phyloP scores from a whole-genome alignment of 1,140 invertebrate species.

The Drosophila grimshawi region DNA sequence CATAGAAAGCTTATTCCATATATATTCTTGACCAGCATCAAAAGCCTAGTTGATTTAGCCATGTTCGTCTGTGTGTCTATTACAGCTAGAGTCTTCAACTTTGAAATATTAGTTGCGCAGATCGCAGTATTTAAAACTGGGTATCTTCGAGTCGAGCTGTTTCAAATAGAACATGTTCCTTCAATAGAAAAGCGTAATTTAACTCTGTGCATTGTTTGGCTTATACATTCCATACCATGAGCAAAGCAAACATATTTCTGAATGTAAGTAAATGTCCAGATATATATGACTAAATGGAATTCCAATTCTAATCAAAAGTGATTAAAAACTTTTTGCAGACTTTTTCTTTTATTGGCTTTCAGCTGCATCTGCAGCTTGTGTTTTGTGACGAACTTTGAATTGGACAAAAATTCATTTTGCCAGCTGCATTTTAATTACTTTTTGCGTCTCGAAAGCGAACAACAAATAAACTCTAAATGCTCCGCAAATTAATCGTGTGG shows the following conservation, averaged over 20 bases:
- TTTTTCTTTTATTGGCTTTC: neutral
- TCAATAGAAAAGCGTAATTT: no score
- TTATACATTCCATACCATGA: no score
- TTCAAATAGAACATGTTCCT: no score
- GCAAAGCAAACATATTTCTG: neutral
- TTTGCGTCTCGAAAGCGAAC: constrained; percentile 15
- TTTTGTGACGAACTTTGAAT: constrained; percentile 16
- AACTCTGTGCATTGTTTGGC: no score
- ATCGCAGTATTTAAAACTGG: no score
- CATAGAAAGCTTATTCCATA: no score
- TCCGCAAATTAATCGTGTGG: constrained; percentile 8
- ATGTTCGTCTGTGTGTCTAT: no score
- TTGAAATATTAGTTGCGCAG: no score
- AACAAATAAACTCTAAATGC: constrained; percentile 37
- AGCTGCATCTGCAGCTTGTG: constrained; percentile 18
- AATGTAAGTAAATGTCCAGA: neutral
- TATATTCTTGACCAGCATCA: no score
- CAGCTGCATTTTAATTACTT: constrained; percentile 75
- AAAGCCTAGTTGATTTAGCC: no score
- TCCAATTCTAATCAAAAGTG: neutral
- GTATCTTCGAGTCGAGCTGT: no score
- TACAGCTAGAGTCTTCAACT: no score
- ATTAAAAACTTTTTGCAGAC: neutral
- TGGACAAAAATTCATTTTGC: constrained; percentile 44
- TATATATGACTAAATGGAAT: neutral